Evolutionary conservation across 2,113 vertebrate species (phyloP).

Genomic region (Protomyctophum bolini): DNA sequence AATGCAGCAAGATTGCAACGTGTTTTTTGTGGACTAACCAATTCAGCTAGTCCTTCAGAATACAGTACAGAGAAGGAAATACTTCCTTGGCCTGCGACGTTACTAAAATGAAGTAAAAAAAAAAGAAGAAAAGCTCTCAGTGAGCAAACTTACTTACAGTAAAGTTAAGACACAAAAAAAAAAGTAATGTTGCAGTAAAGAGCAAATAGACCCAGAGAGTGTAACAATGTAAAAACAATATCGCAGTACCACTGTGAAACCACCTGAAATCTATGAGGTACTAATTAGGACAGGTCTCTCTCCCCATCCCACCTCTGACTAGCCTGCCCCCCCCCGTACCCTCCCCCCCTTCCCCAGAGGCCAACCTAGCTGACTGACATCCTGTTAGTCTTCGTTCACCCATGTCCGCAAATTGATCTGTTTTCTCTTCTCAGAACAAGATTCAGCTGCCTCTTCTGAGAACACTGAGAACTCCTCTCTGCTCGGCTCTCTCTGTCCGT

Average conservation of each 20-base stretch:
- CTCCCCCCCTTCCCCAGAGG: conserved; percentile 4
- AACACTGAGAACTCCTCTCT: conserved; percentile 27
- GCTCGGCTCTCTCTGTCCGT: conserved; percentile 11
- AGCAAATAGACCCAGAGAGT: conserved; percentile 16
- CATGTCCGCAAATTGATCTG: conserved; percentile 56
- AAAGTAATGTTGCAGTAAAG: conserved; percentile 11
- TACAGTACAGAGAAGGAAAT: not conserved
- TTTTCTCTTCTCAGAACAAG: conserved; percentile 48
- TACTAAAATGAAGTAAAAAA: no score
- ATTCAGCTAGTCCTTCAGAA: conserved; percentile 17
- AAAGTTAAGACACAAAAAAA: conserved; percentile 21
- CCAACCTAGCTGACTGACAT: conserved; percentile 25
- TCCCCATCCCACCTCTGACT: conserved; percentile 1
- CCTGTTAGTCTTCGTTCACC: conserved; percentile 40
- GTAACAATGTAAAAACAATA: conserved; percentile 3
- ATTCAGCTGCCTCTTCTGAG: conserved; percentile 58
- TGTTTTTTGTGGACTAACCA: conserved; percentile 53
- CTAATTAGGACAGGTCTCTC: conserved; percentile 16
- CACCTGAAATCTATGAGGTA: conserved; percentile 5
- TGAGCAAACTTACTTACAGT: conserved; percentile 22
- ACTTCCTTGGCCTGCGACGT: no score
- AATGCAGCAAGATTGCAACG: conserved; percentile 44
- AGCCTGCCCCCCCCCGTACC: not conserved
- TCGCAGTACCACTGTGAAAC: conserved; percentile 3
- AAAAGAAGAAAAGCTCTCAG: conserved; percentile 28